Conservation (phyloP, 2,113 vertebrate genomes). For the Sphaerodactylus townsendi region DNA sequence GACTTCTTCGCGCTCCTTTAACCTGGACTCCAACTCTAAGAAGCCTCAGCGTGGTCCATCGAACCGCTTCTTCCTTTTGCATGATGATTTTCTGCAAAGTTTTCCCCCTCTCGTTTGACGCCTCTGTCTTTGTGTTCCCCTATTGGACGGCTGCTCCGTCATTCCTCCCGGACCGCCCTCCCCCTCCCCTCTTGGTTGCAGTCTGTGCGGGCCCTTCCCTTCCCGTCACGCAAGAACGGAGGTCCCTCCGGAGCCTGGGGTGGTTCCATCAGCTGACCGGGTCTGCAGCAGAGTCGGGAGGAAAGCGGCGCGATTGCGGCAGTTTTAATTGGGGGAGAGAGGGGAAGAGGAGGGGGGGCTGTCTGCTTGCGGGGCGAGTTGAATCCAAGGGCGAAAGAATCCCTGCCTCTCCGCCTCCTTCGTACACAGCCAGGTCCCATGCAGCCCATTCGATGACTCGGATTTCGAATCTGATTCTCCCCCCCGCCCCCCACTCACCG, state of each 20-base stretch:
- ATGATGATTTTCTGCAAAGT: no score
- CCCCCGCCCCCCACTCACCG: rapidly evolving
- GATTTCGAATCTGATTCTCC: rapidly evolving
- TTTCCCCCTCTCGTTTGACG: no score
- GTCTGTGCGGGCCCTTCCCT: constrained; percentile 2
- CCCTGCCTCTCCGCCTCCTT: neutral
- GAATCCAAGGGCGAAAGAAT: neutral
- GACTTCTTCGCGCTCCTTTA: neutral
- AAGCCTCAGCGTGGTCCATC: neutral
- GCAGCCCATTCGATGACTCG: neutral
- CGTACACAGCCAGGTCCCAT: neutral
- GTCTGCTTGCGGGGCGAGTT: neutral
- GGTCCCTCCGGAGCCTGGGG: neutral
- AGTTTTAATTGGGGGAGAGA: neutral
- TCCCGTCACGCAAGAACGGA: neutral
- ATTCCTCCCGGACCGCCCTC: neutral
- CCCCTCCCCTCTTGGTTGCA: neutral
- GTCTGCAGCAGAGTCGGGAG: constrained; percentile 4
- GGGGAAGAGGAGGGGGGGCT: neutral
- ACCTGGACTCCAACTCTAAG: neutral
- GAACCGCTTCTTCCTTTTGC: neutral
- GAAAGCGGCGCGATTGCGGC: neutral
- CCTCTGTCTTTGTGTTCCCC: neutral
- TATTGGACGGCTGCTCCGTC: neutral
- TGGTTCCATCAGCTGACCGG: constrained; percentile 13